Evolutionary conservation across 1,140 invertebrate species (phyloP).

Genomic region (Thalassaphorura encarpata): DNA sequence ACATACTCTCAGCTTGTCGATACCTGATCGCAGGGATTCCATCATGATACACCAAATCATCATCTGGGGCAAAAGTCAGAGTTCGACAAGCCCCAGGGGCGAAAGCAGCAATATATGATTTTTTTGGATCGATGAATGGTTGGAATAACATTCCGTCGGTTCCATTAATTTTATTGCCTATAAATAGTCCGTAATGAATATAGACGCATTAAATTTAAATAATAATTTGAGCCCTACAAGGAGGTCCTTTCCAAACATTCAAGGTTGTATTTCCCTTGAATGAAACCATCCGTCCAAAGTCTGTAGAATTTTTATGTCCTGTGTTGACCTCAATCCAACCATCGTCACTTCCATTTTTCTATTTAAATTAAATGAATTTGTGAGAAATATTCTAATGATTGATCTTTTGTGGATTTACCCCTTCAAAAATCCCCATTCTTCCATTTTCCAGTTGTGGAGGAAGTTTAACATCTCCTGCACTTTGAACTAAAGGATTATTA

Average conservation of each 20-base stretch:
- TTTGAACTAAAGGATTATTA: conserved; percentile 5
- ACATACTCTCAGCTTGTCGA: neutral
- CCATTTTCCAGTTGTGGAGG: neutral
- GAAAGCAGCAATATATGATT: neutral
- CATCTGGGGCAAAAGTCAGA: neutral
- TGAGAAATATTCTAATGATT: neutral
- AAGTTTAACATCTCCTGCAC: neutral
- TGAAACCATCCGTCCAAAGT: conserved; percentile 53
- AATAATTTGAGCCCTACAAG: too few relatives aligned
- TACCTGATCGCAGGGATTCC: neutral
- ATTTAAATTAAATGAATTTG: neutral
- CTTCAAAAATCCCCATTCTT: conserved; percentile 6
- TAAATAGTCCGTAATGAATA: too few relatives aligned
- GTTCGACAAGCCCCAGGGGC: neutral
- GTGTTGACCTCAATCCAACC: conserved; percentile 47
- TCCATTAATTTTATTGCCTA: neutral
- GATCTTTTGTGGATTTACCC: neutral
- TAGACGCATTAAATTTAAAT: too few relatives aligned
- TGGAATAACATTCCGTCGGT: conserved; percentile 1
- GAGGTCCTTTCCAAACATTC: conserved; percentile 45
- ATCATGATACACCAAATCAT: conserved; percentile 1
- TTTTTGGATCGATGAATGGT: neutral
- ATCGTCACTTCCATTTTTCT: conserved; percentile 7
- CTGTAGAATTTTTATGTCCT: conserved; percentile 52
- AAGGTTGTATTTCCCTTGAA: conserved; percentile 47